Evolutionary conservation across 2,113 vertebrate species (phyloP).

Genomic region (Oryctolagus cuniculus): DNA sequence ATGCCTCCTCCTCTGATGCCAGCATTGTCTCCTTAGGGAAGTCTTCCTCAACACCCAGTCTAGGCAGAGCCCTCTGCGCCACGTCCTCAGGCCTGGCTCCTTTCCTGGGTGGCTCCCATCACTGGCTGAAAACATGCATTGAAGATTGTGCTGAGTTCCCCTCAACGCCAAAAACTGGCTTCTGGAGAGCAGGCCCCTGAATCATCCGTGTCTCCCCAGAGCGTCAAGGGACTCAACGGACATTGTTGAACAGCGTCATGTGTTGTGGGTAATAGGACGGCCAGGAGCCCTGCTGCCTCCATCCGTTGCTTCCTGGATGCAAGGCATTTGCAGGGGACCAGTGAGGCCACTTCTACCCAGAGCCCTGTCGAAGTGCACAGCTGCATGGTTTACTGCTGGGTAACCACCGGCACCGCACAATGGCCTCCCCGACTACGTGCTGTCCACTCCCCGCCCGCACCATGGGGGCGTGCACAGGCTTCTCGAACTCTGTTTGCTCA

Average conservation of each 20-base stretch:
- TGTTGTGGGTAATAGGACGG: not conserved
- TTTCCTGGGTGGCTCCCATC: not conserved
- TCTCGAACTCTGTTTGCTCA: slow-evolving; percentile 24
- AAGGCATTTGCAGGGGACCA: not conserved
- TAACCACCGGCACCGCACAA: not conserved
- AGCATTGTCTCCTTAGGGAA: not conserved
- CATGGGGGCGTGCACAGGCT: not conserved
- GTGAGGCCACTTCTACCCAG: not conserved
- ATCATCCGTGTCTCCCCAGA: not conserved
- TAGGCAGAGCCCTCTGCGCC: not conserved
- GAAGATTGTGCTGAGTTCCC: not conserved
- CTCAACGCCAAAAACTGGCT: not conserved
- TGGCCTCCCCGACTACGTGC: not conserved
- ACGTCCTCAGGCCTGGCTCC: not conserved
- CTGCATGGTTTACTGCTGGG: not conserved
- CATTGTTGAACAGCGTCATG: not conserved
- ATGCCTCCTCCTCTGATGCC: not conserved
- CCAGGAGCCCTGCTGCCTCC: not conserved
- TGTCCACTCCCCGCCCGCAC: not conserved
- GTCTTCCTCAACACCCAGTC: not conserved
- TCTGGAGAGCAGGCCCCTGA: not conserved
- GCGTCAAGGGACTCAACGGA: not conserved
- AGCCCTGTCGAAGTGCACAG: not conserved
- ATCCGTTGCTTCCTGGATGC: not conserved
- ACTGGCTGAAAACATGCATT: not conserved